Percentiles rank a stretch among this genome's conserved stretches.
These are phyloP conservation scores for Rousettus leschenaultii DNA, from an alignment of 2,113 vertebrate genomes.

Conservation along the genomic window DNA sequence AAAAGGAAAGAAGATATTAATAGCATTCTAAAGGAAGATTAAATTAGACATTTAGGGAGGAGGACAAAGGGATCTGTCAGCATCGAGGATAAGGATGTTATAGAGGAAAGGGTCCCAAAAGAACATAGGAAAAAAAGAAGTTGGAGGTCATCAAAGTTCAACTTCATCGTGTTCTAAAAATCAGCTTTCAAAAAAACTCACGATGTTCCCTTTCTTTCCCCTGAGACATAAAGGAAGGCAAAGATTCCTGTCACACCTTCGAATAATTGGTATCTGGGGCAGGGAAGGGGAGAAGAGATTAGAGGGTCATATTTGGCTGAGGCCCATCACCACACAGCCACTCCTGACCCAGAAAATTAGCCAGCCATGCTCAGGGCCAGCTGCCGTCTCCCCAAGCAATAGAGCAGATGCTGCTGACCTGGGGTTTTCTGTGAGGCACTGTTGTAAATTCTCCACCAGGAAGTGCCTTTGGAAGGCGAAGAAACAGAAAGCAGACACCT, in stretches of 20 bases:
- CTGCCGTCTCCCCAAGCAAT: background rate
- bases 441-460: slow-evolving; percentile 29
- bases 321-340: background rate
- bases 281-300: background rate
- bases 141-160: background rate
- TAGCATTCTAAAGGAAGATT: background rate
- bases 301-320: background rate
- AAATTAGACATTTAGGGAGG: background rate
- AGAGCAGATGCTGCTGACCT: background rate
- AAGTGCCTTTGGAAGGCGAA: slow-evolving; percentile 35
- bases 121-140: background rate
- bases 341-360: background rate
- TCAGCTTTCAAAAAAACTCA: background rate
- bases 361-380: background rate
- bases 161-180: background rate
- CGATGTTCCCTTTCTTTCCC: background rate
- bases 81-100: background rate
- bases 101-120: background rate
- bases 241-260: background rate
- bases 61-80: background rate
- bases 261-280: background rate
- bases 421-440: background rate
- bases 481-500: slow-evolving; percentile 54
- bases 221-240: background rate
- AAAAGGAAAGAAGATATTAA: background rate